phyloP scores from a whole-genome alignment of 30 jellyfish, hydroid and myxozoan species.

The Chrysaora quinquecirrha region DNA sequence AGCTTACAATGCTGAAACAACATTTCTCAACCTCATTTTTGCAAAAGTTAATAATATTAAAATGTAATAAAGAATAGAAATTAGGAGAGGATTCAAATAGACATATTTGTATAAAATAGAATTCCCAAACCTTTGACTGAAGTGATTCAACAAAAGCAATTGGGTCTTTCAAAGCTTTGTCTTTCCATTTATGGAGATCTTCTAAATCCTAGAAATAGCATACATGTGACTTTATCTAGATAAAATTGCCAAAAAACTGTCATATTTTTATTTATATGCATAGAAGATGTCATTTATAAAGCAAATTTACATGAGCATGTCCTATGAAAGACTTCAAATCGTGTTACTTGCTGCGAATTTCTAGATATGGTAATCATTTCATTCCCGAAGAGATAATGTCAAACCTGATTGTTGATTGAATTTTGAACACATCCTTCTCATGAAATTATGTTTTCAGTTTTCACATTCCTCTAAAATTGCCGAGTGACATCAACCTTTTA shows the following conservation, averaged over 20 bases:
- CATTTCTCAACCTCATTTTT: too few species aligned
- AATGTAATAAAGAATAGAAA: too few species aligned
- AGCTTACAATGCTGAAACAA: too few species aligned
- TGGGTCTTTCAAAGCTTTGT: constrained; percentile 80
- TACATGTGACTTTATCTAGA: background rate
- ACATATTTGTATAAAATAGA: too few species aligned
- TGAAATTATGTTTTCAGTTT: too few species aligned
- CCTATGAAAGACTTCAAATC: too few species aligned
- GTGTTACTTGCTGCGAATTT: background rate
- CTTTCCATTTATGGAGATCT: constrained; percentile 67
- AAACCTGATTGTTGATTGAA: too few species aligned
- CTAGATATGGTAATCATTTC: background rate
- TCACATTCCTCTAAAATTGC: too few species aligned
- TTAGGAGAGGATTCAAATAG: too few species aligned
- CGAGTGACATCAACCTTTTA: too few species aligned
- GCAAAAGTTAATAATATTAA: too few species aligned
- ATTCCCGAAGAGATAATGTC: background rate
- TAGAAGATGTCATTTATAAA: background rate
- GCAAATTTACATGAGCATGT: background rate
- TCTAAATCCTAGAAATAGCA: constrained; percentile 61
- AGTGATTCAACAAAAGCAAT: constrained; percentile 72
- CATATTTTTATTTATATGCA: background rate
- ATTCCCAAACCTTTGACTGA: constrained; percentile 73
- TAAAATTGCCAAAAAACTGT: background rate
- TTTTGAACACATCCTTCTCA: too few species aligned